phyloP scores from a whole-genome alignment of 2,888 invertebrate genomes.

The Galeruca laticollis region DNA sequence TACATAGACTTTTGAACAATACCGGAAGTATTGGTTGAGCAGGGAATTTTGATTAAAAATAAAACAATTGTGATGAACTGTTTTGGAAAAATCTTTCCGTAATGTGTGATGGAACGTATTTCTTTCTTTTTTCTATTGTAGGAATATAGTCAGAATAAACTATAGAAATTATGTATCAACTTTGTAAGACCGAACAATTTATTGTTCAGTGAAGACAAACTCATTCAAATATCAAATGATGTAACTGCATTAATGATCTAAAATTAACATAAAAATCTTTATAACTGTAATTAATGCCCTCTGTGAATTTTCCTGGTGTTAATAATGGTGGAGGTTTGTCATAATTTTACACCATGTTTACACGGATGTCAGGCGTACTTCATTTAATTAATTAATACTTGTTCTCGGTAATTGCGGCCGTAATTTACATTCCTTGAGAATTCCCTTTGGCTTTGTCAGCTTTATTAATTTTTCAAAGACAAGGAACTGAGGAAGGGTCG shows the following conservation, averaged over 20 bases:
- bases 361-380: conserved; percentile 52
- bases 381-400: conserved; percentile 64
- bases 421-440: conserved; percentile 58
- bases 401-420: conserved; percentile 62
- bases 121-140: no score
- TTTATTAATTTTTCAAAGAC: conserved; percentile 56
- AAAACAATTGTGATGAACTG: no score
- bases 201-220: no score
- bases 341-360: conserved; percentile 63
- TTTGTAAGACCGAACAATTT: no score
- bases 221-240: no score
- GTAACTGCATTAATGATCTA: neutral
- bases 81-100: no score
- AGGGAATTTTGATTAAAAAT: no score
- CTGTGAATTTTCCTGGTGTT: conserved; percentile 49
- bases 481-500: conserved; percentile 34
- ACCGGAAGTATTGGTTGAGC: no score
- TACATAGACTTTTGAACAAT: no score
- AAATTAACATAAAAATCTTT: conserved; percentile 1
- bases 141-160: no score
- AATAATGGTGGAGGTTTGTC: conserved; percentile 61
- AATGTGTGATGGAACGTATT: no score
- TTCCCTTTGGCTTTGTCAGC: conserved; percentile 52
- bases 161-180: no score
- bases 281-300: conserved; percentile 21